Evolutionary conservation across 2,797 vertebrate species (phyloP).

Genomic region (Pogoniulus pusillus): DNA sequence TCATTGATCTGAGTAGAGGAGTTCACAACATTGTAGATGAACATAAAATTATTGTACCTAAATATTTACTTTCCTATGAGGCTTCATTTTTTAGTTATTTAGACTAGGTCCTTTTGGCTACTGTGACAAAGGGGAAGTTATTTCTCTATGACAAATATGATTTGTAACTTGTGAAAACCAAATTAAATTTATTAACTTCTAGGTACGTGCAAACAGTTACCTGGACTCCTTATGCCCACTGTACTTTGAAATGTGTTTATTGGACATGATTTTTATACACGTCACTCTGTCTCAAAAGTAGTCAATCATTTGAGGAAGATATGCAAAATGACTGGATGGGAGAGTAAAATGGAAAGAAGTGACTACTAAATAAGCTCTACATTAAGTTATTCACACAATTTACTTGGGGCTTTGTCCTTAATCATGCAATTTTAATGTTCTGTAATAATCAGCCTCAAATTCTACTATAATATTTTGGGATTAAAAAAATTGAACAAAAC

Average conservation of each 20-base stretch:
- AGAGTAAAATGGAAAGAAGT: not conserved
- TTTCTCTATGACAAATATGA: not conserved
- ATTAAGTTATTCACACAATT: not conserved
- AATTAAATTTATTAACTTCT: not conserved
- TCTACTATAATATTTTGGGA: no score
- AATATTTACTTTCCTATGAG: not conserved
- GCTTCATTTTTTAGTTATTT: not conserved
- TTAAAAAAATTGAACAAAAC: not conserved
- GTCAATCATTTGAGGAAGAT: not conserved
- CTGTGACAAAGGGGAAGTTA: not conserved
- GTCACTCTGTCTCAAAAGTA: not conserved
- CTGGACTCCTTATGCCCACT: not conserved
- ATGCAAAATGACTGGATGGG: not conserved
- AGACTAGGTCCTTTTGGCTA: not conserved
- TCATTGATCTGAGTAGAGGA: not conserved
- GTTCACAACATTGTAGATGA: rapidly evolving
- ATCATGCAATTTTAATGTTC: no score
- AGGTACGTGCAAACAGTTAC: not conserved
- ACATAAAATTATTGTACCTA: rapidly evolving
- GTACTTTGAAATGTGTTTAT: not conserved
- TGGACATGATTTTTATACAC: not conserved
- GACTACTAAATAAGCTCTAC: not conserved
- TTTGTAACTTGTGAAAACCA: not conserved
- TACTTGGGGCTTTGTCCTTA: no score
- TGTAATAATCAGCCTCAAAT: no score